A percentile compares a stretch with the other conserved stretches of the same genome.
Evolutionary conservation across 92 coral and sea anemone genomes (phyloP).

Genomic region (Epizoanthus ramosus): DNA sequence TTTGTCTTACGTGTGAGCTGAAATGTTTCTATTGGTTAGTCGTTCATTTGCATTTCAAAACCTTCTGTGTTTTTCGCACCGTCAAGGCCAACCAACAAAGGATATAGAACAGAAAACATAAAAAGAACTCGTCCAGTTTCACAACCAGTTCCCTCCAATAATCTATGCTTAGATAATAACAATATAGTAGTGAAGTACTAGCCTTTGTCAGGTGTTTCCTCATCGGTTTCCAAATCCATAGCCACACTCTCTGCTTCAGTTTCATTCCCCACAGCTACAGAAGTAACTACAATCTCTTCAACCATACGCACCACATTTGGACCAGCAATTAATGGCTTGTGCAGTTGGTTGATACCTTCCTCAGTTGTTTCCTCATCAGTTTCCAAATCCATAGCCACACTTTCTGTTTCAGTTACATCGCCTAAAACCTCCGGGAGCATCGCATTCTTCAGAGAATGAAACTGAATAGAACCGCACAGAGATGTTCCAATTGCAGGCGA

Average conservation of each 20-base stretch:
- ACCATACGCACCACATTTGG: neutral
- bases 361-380: neutral
- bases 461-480: too few species aligned
- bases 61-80: too few species aligned
- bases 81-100: too few species aligned
- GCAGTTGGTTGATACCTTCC: neutral
- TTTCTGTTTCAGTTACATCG: conserved; percentile 12
- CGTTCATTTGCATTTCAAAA: too few species aligned
- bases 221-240: conserved; percentile 26
- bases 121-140: too few species aligned
- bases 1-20: too few species aligned
- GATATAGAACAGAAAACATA: too few species aligned
- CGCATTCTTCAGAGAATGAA: too few species aligned
- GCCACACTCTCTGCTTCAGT: conserved; percentile 17
- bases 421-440: neutral
- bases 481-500: too few species aligned
- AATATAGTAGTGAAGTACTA: neutral
- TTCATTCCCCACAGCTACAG: conserved; percentile 18
- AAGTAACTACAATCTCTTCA: neutral
- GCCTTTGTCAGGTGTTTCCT: conserved; percentile 14
- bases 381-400: conserved; percentile 35
- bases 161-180: too few species aligned
- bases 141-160: too few species aligned
- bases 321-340: neutral
- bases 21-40: too few species aligned